Percentiles rank a stretch among this genome's conserved stretches.
These are phyloP conservation scores for Nesidiocoris tenuis DNA, from an alignment of 2,888 invertebrate genomes.

Conservation along the genomic window DNA sequence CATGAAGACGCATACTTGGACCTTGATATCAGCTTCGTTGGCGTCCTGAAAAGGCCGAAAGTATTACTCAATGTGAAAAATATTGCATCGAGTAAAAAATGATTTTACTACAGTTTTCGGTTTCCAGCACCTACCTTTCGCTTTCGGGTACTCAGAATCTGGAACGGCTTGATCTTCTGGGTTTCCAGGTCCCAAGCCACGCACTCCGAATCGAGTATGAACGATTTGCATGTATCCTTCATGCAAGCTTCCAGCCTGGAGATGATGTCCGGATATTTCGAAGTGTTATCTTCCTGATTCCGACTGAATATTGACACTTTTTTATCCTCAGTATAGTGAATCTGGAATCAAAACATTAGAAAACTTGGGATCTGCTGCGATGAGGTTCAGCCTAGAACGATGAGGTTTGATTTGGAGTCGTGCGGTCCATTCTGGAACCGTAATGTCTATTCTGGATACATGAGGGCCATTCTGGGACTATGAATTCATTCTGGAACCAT, in stretches of 20 bases:
- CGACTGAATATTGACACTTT: constrained; percentile 83
- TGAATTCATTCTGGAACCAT: too few species aligned
- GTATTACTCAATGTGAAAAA: neutral
- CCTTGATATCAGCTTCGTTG: constrained; percentile 71
- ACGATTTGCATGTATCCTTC: constrained; percentile 66
- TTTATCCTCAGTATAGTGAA: constrained; percentile 70
- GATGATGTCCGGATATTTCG: constrained; percentile 95
- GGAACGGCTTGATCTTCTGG: constrained; percentile 92
- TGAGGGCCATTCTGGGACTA: too few species aligned
- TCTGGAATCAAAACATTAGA: constrained; percentile 57
- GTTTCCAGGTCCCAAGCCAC: constrained; percentile 92
- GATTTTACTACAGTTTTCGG: too few species aligned
- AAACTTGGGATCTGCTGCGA: too few species aligned
- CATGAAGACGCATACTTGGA: constrained; percentile 92
- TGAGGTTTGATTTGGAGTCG: too few species aligned
- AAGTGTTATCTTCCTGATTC: constrained; percentile 92
- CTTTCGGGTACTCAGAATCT: constrained; percentile 90
- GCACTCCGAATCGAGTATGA: constrained; percentile 93
- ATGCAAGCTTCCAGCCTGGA: constrained; percentile 63
- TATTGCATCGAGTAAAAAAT: too few species aligned
- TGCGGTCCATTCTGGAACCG: too few species aligned
- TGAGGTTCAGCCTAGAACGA: too few species aligned
- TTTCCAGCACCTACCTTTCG: too few species aligned
- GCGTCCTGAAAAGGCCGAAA: constrained; percentile 62
- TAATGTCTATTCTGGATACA: too few species aligned